These are phyloP conservation scores for Lagodon rhomboides DNA, from an alignment of 2,797 vertebrate species.

Conservation along the genomic window DNA sequence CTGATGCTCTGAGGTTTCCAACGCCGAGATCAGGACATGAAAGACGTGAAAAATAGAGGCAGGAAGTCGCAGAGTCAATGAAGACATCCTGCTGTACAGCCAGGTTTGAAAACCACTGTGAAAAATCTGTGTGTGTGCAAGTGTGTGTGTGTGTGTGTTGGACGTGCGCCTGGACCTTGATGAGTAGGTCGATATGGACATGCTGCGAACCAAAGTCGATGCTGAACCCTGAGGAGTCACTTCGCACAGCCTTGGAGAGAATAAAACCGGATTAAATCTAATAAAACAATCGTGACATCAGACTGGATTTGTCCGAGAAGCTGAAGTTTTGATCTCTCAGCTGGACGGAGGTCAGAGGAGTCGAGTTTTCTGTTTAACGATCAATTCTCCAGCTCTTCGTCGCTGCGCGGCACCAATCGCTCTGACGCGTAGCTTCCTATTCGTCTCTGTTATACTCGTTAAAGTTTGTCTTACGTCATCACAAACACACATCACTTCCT, in stretches of 20 bases:
- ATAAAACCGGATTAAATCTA: background rate
- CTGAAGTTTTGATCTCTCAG: background rate
- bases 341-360: background rate
- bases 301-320: background rate
- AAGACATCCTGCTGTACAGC: slow-evolving; percentile 38
- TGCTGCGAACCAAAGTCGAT: slow-evolving; percentile 3
- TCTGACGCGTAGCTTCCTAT: background rate
- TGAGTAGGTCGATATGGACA: background rate
- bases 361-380: background rate
- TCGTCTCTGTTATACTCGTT: background rate
- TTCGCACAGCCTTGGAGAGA: background rate
- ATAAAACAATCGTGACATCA: slow-evolving; percentile 22
- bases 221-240: background rate
- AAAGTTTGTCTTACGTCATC: background rate
- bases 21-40: slow-evolving; percentile 11
- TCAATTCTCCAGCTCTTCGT: background rate
- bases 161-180: background rate
- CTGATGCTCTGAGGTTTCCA: background rate
- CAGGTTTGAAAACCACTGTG: slow-evolving; percentile 11
- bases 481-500: slow-evolving; percentile 18
- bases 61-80: slow-evolving; percentile 41
- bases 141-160: background rate
- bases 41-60: slow-evolving; percentile 25
- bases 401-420: background rate
- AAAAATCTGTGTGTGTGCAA: background rate